A percentile compares a stretch with the other conserved stretches of the same genome.
These are phyloP conservation scores for Callorhinus ursinus DNA, from an alignment of 2,113 vertebrate species.

Conservation along the genomic window DNA sequence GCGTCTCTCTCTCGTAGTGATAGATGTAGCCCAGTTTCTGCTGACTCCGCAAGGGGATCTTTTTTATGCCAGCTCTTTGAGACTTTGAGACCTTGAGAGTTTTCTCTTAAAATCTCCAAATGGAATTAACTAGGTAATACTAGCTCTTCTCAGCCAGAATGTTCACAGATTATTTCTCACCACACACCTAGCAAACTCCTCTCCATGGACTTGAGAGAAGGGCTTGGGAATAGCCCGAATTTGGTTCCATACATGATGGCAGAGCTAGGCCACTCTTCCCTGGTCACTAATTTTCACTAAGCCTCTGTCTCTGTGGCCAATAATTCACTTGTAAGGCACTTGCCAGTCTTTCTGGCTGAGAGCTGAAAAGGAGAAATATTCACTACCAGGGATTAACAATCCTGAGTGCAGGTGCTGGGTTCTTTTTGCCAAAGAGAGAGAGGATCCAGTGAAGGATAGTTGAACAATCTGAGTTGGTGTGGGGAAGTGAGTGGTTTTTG, in stretches of 20 bases:
- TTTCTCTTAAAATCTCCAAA: constrained; percentile 30
- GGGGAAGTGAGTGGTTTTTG: not conserved
- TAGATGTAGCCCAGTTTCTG: not conserved
- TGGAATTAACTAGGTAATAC: not conserved
- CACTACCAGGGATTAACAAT: not conserved
- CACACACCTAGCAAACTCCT: not conserved
- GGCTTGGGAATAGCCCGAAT: not conserved
- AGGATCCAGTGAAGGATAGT: not conserved
- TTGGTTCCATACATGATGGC: not conserved
- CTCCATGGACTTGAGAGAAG: not conserved
- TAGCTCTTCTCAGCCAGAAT: not conserved
- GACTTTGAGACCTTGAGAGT: not conserved
- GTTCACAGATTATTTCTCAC: not conserved
- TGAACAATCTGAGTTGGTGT: not conserved
- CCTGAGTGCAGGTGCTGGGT: not conserved
- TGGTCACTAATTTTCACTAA: not conserved
- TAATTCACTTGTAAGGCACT: not conserved
- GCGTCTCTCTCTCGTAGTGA: not conserved
- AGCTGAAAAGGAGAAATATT: not conserved
- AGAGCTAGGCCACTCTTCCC: not conserved
- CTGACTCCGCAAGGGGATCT: not conserved
- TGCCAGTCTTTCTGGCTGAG: not conserved
- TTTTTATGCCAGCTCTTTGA: not conserved
- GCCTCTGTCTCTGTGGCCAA: not conserved
- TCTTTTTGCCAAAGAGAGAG: not conserved